Percentiles rank a stretch among this genome's conserved stretches.
Evolutionary conservation across 2,888 invertebrate species (phyloP).

Genomic region (Geophilus truncorum): DNA sequence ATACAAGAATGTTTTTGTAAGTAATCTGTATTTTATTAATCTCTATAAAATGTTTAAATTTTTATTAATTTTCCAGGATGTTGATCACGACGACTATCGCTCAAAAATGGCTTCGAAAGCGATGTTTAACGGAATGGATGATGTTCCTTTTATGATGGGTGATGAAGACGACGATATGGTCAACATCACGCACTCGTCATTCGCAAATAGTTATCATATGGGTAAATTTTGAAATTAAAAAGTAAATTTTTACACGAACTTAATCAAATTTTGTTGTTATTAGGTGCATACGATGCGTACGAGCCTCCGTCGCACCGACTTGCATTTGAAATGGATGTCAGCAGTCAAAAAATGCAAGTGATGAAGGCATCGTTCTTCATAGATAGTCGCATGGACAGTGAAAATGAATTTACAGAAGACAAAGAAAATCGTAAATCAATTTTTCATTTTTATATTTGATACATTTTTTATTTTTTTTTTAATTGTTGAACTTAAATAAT

Average conservation of each 20-base stretch:
- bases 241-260: neutral
- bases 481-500: neutral
- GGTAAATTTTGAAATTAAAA: neutral
- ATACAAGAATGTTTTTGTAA: too few species aligned
- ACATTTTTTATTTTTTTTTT: neutral
- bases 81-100: neutral
- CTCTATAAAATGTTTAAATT: too few species aligned
- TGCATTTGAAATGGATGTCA: conserved; percentile 45
- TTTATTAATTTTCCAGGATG: neutral
- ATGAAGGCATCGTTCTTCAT: conserved; percentile 75
- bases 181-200: conserved; percentile 33
- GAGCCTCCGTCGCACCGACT: conserved; percentile 44
- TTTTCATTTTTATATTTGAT: neutral
- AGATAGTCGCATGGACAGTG: conserved; percentile 45
- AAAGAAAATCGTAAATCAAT: neutral
- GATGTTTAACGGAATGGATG: neutral
- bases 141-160: neutral
- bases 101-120: neutral
- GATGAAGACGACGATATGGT: conserved; percentile 36
- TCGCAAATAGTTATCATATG: conserved; percentile 44
- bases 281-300: neutral
- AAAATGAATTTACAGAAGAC: conserved; percentile 41
- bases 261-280: neutral
- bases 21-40: too few species aligned
- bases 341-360: conserved; percentile 57